Base-by-base conservation (phyloP, 1,140 invertebrate genomes). In the Drosophila aff. region DNA sequence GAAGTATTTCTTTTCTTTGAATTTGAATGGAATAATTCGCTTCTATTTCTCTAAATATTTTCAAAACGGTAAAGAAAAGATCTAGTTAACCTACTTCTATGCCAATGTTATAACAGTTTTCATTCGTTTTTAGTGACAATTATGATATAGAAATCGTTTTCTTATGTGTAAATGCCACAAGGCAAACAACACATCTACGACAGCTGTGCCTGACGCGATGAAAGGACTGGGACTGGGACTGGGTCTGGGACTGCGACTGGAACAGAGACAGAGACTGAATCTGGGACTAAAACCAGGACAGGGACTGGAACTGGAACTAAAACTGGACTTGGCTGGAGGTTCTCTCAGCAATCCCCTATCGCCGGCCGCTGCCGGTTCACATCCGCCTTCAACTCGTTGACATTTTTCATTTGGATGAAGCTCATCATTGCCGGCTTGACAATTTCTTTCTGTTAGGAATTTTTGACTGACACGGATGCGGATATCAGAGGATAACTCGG, bases 361-460 rank as follows among this genome's bases (percentile, higher is more conserved):
- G 28, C 62, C 36, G 61, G 28, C 26, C 3, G 8, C 8, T n/a
- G 7, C 40, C 18, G n/a, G 9, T 44, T 53, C 62, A 38, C 68
- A 72, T 73, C 36, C 44, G 21, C 67, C 58, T 71, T 21, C 66
- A 49, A 41, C 67, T 41, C 21, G 38, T 43, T 73, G 69, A 60
- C 66, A 72, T 47, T 68, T 69, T 69, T 68, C 64, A 55, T 68
- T 55, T 69, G 38, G 47, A 47, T 68, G 46, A 36, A 67, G 46
- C 46, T 41, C 46, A 13, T 68, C 66, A 50, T 68, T 40, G 66
- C 26, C 9, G 26, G 28, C 7, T 13, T 36, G 67, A 33, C 46
- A 69, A 67, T 36, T 23, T 38, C 21, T 38, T 23, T 64, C 16
- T 28, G 41, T 64, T 44, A 26, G 28, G 15, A 18, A 44, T 44